Evolutionary conservation across 2,113 vertebrate genomes (phyloP), one percentile per base, ranked within the genome.

Genomic region (Coptodon rendalli): DNA sequence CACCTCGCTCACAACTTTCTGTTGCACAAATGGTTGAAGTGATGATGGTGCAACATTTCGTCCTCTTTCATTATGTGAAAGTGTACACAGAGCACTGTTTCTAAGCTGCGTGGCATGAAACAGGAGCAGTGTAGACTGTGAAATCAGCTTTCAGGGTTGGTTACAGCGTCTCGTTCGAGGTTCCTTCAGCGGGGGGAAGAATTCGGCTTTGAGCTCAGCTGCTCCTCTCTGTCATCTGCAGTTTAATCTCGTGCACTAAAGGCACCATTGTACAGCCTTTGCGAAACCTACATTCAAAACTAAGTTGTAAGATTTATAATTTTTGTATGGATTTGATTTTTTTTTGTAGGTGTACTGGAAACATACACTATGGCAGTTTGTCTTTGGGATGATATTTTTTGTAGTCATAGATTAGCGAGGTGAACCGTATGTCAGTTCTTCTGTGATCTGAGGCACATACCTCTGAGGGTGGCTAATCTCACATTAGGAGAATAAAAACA

Each of bases 351-450:
- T 89, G 68, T 84, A 78, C 57, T 59, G 6, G 29, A 89, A 86
- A 50, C 14, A 8, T 80, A 36, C 38, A 54, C 19, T 52, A 84
- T 76, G 27, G 27, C 16, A 14, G 38, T 68, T 73, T 90, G 80
- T 86, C 45, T 83, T 86, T 82, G 45, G 50, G 86, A 85, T 80
- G 24, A 84, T 13, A 43, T 82, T 90, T 52, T 90, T 80, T 83
- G 38, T 88, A 68, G 45, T 89, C 24, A 61, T 81, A 84, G 45
- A 80, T 82, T 31, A 83, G 79, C 17, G 85, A 73, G 31, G 10
- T 76, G 38, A 87, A 53, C 9, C 4, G n/a, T 56, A 31, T 38
- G 19, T 56, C 50, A 48, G 6, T 45, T 57, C 16, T 34, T 81
- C 29, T 34, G 50, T 59, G 38, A n/a, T 43, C 78, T 61, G 27